phyloP scores from a whole-genome alignment of 2,797 vertebrate species.

The Hozukius guyotensis region DNA sequence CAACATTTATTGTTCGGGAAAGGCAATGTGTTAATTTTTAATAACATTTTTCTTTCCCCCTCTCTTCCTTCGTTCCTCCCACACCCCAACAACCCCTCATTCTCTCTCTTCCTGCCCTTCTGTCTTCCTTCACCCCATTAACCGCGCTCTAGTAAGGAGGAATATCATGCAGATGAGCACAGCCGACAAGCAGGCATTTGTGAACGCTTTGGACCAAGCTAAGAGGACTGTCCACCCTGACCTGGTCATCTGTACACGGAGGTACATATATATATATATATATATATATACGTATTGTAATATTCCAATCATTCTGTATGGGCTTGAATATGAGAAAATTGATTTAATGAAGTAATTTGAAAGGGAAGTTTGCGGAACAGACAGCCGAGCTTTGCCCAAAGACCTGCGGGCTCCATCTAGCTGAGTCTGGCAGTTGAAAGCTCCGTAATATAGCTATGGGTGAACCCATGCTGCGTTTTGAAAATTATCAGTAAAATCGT shows the following conservation, averaged over 20 bases:
- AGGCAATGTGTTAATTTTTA: slow-evolving; percentile 46
- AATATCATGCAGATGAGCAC: slow-evolving; percentile 89
- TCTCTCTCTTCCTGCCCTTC: background rate
- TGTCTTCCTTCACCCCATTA: background rate
- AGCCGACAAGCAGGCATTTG: slow-evolving; percentile 86
- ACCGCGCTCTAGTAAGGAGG: slow-evolving; percentile 85
- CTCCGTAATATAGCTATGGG: background rate
- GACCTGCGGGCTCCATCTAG: slow-evolving; percentile 2
- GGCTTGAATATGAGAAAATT: background rate
- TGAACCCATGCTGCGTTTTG: slow-evolving; percentile 19
- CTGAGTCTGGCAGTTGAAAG: slow-evolving; percentile 13
- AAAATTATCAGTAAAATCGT: slow-evolving; percentile 12
- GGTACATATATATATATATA: slow-evolving; percentile 59
- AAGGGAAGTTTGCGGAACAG: background rate
- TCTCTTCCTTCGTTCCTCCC: background rate
- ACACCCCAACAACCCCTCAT: background rate
- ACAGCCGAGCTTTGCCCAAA: slow-evolving; percentile 5
- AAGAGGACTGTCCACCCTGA: slow-evolving; percentile 92
- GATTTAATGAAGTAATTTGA: background rate
- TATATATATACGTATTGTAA: no score
- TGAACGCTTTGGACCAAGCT: slow-evolving; percentile 89
- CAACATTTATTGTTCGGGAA: slow-evolving; percentile 23
- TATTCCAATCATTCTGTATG: background rate
- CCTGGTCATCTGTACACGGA: slow-evolving; percentile 90
- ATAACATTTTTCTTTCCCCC: slow-evolving; percentile 22